Conservation (phyloP, 2,888 invertebrate genomes). For the Pollenia amentaria region DNA sequence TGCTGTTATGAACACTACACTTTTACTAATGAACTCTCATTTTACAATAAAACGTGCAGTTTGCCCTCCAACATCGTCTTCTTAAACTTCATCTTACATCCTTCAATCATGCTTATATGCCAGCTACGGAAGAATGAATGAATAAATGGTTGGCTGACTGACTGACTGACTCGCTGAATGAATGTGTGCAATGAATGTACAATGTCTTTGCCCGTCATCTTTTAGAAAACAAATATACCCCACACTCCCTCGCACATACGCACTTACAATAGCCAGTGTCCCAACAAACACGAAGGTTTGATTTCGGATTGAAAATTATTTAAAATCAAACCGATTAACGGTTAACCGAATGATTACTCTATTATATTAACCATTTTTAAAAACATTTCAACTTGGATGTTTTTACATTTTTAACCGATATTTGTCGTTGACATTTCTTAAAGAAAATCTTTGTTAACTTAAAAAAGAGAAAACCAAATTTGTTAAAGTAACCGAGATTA, state of each 20-base stretch:
- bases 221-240: neutral
- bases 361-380: too few relatives aligned
- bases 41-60: conserved; percentile 65
- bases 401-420: too few relatives aligned
- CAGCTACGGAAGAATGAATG: conserved; percentile 33
- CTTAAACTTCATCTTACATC: conserved; percentile 32
- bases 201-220: conserved; percentile 48
- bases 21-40: conserved; percentile 73
- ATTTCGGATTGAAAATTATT: too few relatives aligned
- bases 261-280: conserved; percentile 11
- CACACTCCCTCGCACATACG: neutral
- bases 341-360: too few relatives aligned
- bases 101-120: conserved; percentile 11
- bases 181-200: conserved; percentile 20
- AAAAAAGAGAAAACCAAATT: too few relatives aligned
- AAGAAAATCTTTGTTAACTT: too few relatives aligned
- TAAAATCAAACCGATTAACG: too few relatives aligned
- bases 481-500: too few relatives aligned
- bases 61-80: conserved; percentile 22
- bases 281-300: too few relatives aligned
- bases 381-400: too few relatives aligned
- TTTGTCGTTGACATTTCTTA: too few relatives aligned
- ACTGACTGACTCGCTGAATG: neutral
- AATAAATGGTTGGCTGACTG: conserved; percentile 5
- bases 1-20: conserved; percentile 72